These are phyloP conservation scores for Drosophila atroscutellata DNA, from an alignment of 2,888 invertebrate species.

Conservation along the genomic window DNA sequence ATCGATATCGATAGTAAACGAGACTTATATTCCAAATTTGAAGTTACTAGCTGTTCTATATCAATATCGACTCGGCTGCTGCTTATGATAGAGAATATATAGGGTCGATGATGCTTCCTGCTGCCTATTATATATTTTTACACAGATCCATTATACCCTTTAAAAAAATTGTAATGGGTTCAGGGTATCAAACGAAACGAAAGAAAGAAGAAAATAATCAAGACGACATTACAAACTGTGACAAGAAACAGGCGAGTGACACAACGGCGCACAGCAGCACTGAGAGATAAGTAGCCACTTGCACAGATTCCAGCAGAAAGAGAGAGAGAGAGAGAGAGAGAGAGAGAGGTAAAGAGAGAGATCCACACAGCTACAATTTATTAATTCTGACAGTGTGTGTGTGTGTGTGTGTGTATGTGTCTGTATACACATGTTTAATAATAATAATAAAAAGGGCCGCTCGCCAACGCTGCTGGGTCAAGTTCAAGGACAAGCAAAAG, in stretches of 20 bases:
- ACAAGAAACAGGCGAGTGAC: conserved; percentile 26
- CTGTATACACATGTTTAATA: conserved; percentile 53
- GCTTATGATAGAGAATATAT: neutral
- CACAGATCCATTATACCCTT: neutral
- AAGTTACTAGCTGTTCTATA: neutral
- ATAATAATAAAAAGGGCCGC: conserved; percentile 72
- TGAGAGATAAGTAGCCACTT: conserved; percentile 23
- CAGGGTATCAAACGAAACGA: conserved; percentile 4
- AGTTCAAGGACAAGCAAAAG: conserved; percentile 78
- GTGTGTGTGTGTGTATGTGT: conserved; percentile 1
- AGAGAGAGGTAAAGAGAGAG: conserved; percentile 6
- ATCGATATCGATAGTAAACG: neutral
- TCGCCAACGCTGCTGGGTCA: conserved; percentile 71
- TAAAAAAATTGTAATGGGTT: neutral
- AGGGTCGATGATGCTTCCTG: neutral
- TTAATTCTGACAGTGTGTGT: conserved; percentile 61
- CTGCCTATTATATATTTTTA: neutral
- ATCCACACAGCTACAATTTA: conserved; percentile 55
- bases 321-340: neutral
- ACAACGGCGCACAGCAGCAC: conserved; percentile 36
- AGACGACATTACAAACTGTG: conserved; percentile 30
- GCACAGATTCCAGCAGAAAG: conserved; percentile 7
- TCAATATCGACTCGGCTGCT: neutral
- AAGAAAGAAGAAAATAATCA: conserved; percentile 23
- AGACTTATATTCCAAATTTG: neutral